These are phyloP conservation scores for Panzeria rudis DNA, from an alignment of 2,888 invertebrate species.

Conservation along the genomic window DNA sequence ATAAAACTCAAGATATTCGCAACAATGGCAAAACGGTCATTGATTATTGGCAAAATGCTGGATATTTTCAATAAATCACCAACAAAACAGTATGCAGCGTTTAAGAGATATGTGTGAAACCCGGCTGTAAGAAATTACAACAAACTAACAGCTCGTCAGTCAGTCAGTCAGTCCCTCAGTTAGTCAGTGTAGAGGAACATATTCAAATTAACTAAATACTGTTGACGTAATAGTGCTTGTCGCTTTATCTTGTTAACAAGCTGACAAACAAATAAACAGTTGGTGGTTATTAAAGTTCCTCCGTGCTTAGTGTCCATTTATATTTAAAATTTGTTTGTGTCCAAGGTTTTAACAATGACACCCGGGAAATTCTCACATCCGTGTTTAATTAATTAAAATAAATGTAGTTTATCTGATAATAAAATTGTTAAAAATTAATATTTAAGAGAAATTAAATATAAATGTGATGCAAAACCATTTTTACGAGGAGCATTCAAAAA, in stretches of 20 bases:
- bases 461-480: not conserved
- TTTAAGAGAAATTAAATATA: not conserved
- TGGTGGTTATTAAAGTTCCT: conserved; percentile 10
- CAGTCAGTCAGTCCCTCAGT: not conserved
- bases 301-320: conserved; percentile 15
- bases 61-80: conserved; percentile 50
- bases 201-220: conserved; percentile 14
- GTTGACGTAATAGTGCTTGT: conserved; percentile 18
- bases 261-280: conserved; percentile 8
- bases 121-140: conserved; percentile 42
- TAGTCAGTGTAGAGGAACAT: conserved; percentile 35
- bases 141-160: not conserved
- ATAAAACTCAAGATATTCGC: conserved; percentile 4
- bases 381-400: conserved; percentile 63
- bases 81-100: not conserved
- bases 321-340: conserved; percentile 16
- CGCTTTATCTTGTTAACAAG: not conserved
- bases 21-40: conserved; percentile 15
- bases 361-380: conserved; percentile 56
- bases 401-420: conserved; percentile 56
- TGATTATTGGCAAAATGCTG: conserved; percentile 8
- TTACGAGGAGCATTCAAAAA: not conserved
- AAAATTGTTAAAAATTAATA: conserved; percentile 11
- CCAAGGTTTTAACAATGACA: conserved; percentile 42
- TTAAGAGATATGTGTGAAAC: conserved; percentile 26